Conservation (phyloP, 2,113 vertebrate species). For the Chamaea fasciata region DNA sequence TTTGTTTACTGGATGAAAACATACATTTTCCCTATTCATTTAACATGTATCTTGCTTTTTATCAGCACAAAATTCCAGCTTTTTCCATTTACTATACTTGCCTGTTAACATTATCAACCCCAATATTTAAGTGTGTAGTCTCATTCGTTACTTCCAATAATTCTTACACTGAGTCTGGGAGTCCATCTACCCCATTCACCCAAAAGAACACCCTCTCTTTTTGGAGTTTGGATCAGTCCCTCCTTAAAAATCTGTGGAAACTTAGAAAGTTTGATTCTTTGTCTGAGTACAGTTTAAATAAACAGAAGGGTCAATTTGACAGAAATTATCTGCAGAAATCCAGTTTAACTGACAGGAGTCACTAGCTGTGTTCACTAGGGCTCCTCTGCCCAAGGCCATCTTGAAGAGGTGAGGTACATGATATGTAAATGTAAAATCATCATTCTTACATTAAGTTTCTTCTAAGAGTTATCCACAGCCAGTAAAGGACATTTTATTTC, state of each 20-base stretch:
- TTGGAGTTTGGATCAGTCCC: not conserved
- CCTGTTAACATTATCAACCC: not conserved
- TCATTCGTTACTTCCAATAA: not conserved
- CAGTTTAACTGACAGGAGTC: not conserved
- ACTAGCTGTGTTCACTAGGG: not conserved
- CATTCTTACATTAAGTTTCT: not conserved
- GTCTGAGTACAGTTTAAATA: not conserved
- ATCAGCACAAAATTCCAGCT: not conserved
- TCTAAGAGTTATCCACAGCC: not conserved
- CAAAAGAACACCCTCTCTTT: not conserved
- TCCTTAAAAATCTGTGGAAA: not conserved
- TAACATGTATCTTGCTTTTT: not conserved
- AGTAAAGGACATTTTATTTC: not conserved
- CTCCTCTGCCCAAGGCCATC: not conserved
- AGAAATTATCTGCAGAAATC: not conserved
- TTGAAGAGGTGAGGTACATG: not conserved
- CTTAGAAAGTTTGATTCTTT: not conserved
- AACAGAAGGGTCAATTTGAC: not conserved
- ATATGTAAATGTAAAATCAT: not conserved
- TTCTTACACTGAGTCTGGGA: not conserved
- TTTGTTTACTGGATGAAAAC: not conserved
- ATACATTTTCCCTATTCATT: not conserved
- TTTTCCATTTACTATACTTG: not conserved
- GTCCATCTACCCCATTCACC: rapidly evolving
- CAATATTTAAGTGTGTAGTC: not conserved